Evolutionary conservation across 1,140 invertebrate species (phyloP), one percentile per base, ranked within the genome.

Genomic region (Drosophila prosaltans): DNA sequence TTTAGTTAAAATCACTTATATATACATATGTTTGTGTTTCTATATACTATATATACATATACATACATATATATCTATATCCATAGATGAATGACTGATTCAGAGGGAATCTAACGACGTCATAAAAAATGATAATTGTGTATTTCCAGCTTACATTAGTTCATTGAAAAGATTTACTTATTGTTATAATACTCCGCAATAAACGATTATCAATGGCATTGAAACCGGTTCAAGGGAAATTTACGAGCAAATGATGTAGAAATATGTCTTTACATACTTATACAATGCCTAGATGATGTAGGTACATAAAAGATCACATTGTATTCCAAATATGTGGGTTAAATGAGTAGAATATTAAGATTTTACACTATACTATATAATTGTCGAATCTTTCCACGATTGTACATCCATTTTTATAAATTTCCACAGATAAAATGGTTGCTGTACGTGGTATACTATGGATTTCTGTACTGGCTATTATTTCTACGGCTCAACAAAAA

Each of bases 151-250:
- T 51, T 51, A 51, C n/a, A 51, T 26, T 51, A 51, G 8, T 51
- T 51, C 45, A 51, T 51, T 51, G 8, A 51, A 51, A 51, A 51
- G 8, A 26, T 26, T 24, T 2, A 51, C 1, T 51, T 51, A 51
- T 51, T 51, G 45, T 51, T 10, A 51, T 24, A 51, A 10, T 51
- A 51, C 24, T 51, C 21, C 21, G 45, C 45, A 51, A 51, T 26
- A 26, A 24, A 21, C 10, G 8, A 51, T 51, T 51, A 51, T 10
- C 45, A 51, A 36, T 36, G 6, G 45, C 21, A 51, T 51, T 51
- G 45, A 26, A 51, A 51, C 45, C 45, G 21, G 45, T 51, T 51
- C 3, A 51, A 51, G 45, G 45, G 45, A 51, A 51, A 26, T 51
- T 26, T 26, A 24, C 24, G 45, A 26, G 45, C 21, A 51, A 51